Conservation (phyloP, 2,888 invertebrate genomes). For the Oligia strigilis region DNA sequence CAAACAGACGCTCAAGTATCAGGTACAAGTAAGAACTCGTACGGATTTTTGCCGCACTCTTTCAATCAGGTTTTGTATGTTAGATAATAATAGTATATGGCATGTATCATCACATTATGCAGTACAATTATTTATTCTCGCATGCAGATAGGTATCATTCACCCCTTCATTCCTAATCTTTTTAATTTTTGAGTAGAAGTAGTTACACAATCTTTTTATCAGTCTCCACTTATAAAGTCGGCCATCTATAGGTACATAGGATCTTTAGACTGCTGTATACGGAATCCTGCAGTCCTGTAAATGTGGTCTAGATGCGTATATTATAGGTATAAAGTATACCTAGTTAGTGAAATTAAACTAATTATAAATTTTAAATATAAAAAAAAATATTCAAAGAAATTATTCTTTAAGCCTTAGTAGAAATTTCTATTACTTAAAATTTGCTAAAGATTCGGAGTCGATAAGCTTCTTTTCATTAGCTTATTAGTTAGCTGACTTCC, state of each 20-base stretch:
- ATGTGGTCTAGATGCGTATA: neutral
- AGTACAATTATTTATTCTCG: constrained; percentile 5
- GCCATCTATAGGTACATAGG: neutral
- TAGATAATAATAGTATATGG: constrained; percentile 13
- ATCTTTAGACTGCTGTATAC: neutral
- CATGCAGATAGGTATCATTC: constrained; percentile 5
- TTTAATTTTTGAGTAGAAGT: constrained; percentile 2
- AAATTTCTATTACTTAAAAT: constrained; percentile 84
- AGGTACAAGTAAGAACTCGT: constrained; percentile 80
- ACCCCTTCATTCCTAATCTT: neutral
- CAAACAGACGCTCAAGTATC: constrained; percentile 97
- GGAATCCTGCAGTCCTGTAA: neutral
- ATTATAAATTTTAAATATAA: too few relatives aligned
- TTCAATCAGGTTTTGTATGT: constrained; percentile 29
- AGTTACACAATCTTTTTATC: neutral
- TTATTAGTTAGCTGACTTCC: neutral
- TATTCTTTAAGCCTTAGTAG: constrained; percentile 90
- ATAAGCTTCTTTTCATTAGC: neutral
- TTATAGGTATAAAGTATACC: neutral
- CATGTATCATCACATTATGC: constrained; percentile 19
- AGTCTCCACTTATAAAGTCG: neutral
- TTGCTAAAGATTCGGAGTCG: constrained; percentile 83
- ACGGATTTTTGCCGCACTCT: constrained; percentile 51
- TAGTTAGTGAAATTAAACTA: constrained; percentile 88
- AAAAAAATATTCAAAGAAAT: too few relatives aligned